Conservation (phyloP, 2,113 vertebrate species). For the Hirundichthys speculiger region DNA sequence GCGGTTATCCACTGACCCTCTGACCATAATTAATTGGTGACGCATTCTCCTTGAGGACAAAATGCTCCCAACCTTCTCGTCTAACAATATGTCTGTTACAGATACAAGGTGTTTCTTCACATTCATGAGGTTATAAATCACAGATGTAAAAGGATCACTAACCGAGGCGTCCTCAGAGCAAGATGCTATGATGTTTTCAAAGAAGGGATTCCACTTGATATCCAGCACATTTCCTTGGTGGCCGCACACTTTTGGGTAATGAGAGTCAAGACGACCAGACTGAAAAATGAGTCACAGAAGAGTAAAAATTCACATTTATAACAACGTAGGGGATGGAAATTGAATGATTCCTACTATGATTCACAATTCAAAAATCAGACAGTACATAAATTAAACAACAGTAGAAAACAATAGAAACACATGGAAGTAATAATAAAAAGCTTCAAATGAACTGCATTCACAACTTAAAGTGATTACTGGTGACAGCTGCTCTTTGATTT, state of each 20-base stretch:
- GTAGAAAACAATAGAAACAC: no score
- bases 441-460: background rate
- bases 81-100: background rate
- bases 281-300: slow-evolving; percentile 39
- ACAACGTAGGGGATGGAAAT: no score
- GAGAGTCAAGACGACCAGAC: slow-evolving; percentile 91
- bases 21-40: no score
- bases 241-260: slow-evolving; percentile 94
- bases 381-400: no score
- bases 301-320: background rate
- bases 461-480: background rate
- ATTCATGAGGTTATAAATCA: slow-evolving; percentile 2
- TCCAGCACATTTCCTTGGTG: slow-evolving; percentile 97
- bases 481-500: background rate
- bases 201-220: slow-evolving; percentile 99
- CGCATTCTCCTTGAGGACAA: no score
- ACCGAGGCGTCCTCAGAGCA: slow-evolving; percentile 97
- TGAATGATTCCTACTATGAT: no score
- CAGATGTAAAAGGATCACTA: slow-evolving; percentile 60
- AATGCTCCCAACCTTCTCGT: no score
- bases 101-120: background rate
- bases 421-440: background rate
- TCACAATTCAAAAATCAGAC: no score
- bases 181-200: slow-evolving; percentile 95
- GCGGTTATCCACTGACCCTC: no score